A percentile compares a stretch with the other conserved stretches of the same genome.
phyloP scores from a whole-genome alignment of 2,888 invertebrate species.

The Corbicula japonica region DNA sequence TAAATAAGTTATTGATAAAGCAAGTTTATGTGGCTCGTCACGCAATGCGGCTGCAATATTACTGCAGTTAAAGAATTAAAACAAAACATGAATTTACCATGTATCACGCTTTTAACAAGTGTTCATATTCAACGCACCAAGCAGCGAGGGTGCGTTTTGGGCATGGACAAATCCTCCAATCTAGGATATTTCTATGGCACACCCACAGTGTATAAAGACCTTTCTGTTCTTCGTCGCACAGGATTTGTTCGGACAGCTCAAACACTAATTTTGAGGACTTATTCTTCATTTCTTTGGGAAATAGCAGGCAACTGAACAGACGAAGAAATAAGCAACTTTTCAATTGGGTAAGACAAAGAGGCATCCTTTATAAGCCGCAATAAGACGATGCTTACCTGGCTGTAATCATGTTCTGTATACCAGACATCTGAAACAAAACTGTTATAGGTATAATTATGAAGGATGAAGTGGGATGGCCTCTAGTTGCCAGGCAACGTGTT shows the following conservation, averaged over 20 bases:
- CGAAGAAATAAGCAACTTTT: not conserved
- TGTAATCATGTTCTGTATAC: slow-evolving; percentile 43
- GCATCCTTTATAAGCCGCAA: slow-evolving; percentile 45
- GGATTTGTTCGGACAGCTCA: slow-evolving; percentile 25
- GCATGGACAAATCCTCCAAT: slow-evolving; percentile 49
- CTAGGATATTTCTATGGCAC: slow-evolving; percentile 45
- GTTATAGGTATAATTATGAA: too few relatives aligned
- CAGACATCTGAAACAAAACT: too few relatives aligned
- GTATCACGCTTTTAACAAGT: slow-evolving; percentile 14
- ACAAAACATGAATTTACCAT: slow-evolving; percentile 26
- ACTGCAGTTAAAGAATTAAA: slow-evolving; percentile 39
- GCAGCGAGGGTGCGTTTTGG: slow-evolving; percentile 26
- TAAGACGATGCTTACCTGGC: slow-evolving; percentile 28
- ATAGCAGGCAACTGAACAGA: slow-evolving; percentile 26
- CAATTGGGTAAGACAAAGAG: slow-evolving; percentile 57
- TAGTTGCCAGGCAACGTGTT: slow-evolving; percentile 11
- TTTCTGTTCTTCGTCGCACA: slow-evolving; percentile 26
- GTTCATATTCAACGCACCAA: slow-evolving; percentile 23
- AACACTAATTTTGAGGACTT: slow-evolving; percentile 19
- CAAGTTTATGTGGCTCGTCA: not conserved
- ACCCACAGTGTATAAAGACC: slow-evolving; percentile 43
- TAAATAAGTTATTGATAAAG: not conserved
- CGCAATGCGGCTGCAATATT: slow-evolving; percentile 18
- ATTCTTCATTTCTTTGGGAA: slow-evolving; percentile 25
- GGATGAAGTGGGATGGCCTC: slow-evolving; percentile 18